Base-by-base conservation (phyloP, 2,888 invertebrate genomes). In the Dynastes maya region DNA sequence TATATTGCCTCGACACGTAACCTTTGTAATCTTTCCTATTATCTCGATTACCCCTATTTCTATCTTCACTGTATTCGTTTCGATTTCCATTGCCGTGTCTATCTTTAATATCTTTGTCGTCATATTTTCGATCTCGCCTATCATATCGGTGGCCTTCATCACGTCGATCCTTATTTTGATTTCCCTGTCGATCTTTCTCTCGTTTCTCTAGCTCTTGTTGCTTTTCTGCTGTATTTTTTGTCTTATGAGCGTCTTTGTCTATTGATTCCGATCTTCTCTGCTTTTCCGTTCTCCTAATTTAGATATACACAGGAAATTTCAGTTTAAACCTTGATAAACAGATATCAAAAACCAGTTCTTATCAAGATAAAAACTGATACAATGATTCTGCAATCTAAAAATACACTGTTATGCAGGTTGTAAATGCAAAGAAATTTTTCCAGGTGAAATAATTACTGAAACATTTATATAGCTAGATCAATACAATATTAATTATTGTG, bases 271-370 rank as follows among this genome's bases (percentile, higher is more conserved):
- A 76, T 32, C 76, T 72, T 53, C 49, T 74, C 37, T 76, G 76
- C 72, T 79, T 79, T 58, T 80, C 81, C 9, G 72, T 37, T 79
- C 78, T 82, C 80, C 82, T 82, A 81, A n/a, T 80, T 80, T 37
- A 81, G 65, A 77, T 65, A 79, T 29, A 80, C 45, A 74, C 49
- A 29, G 29, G 61, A 74, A 61, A 61, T 29, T 40, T 74, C 75
- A 78, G 72, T 76, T 72, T 78, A 61, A 72, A 74, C 68, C 61
- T 80, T 53, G 79, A 80, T 63, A 79, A 58, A 78, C 49, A 58
- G 8, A 80, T 29, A 65, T 53, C 64, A 75, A 65, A 51, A 76
- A 58, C 22, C 22, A 58, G 45, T 45, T 72, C 32, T 70, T 64
- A 55, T 65, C 40, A 51, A 78, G 40, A 40, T n/a, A 51, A 68